Base-by-base conservation (phyloP, 2,113 vertebrate genomes). In the Anser cygnoides region DNA sequence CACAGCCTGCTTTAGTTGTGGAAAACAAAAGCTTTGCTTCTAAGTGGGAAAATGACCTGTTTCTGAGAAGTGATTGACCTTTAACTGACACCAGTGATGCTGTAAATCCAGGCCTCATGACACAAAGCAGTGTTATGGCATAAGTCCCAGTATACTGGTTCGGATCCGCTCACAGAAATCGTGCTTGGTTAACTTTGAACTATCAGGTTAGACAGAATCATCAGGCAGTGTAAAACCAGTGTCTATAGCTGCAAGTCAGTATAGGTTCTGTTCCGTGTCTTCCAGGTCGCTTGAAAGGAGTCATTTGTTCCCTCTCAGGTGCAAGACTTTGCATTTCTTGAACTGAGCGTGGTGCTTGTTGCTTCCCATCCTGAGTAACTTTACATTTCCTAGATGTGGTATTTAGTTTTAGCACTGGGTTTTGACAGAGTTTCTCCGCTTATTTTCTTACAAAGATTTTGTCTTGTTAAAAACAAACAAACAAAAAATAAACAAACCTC, bases 101-200 rank as follows among this genome's bases (percentile, higher is more conserved):
- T 68, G 39, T 61, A 89, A 84, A 78, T 61, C 41, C 46, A 67
- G 68, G 10, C 35, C 16, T 52, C n/a, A 8, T 68, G 52, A 43
- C 65, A 63, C 54, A 61, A 71, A 61, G 35, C 0, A 0, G 13
- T 1, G 1, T 59, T 61, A 9, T 37, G 18, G 31, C 13, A 49
- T 68, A 75, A 95, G 75, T 29, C 43, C 52, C 39, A 43, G 15
- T 4, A 22, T 0, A 2, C 7, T 43, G 37, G 3, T 78, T 84
- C 80, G 39, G 14, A 63, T 52, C 39, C 59, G 17, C 37, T 84
- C 31, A 33, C 43, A 63, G 5, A 90, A 88, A 23, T 17, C 16
- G 77, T 70, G 11, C 17, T 46, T 49, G 16, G 22, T 63, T 94
- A 77, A n/a, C 33, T 18, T 37, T 28, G 49, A 37, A 7, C 33